Conservation (phyloP, 2,113 vertebrate species). For the Astur gentilis region DNA sequence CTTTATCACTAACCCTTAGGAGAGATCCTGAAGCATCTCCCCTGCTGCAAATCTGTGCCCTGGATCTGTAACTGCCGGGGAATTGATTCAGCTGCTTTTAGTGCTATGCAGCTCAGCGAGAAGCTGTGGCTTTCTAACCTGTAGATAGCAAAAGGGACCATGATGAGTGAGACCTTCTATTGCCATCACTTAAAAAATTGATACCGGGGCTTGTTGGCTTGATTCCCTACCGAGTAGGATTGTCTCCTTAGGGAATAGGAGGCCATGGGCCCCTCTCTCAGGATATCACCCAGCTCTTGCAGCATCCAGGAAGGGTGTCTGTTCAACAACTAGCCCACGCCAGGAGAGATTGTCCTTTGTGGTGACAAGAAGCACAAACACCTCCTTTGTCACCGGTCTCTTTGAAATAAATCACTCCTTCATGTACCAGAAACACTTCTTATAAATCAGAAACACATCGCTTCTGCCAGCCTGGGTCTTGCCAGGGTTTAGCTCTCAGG, state of each 20-base stretch:
- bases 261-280: fast-evolving
- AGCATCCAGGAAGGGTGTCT: background rate
- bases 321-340: background rate
- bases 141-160: background rate
- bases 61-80: background rate
- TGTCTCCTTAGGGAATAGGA: background rate
- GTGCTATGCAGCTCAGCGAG: background rate
- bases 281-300: background rate
- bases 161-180: background rate
- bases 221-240: background rate
- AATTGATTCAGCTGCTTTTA: background rate
- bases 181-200: background rate
- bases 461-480: background rate
- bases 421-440: background rate
- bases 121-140: background rate
- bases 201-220: background rate
- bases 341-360: background rate
- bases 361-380: background rate
- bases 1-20: background rate
- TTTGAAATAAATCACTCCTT: background rate
- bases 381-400: background rate
- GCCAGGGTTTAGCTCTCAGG: background rate
- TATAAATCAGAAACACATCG: background rate
- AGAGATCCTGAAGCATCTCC: background rate
- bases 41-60: background rate